Conservation (phyloP, 2,113 vertebrate species). For the Daphoenositta chrysoptera region DNA sequence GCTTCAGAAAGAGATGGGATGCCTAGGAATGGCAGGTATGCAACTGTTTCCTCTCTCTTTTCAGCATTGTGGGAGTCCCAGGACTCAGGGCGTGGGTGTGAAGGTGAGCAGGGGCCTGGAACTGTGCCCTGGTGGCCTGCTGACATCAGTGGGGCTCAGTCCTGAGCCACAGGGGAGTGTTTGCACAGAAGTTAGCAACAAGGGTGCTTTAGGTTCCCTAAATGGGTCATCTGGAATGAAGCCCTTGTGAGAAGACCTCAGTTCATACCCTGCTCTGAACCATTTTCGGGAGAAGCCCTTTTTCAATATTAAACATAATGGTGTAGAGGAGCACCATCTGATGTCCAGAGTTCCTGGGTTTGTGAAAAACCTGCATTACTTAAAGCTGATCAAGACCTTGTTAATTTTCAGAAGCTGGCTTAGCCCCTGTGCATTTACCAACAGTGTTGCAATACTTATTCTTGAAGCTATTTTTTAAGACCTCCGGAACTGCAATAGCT, state of each 20-base stretch:
- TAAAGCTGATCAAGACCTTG: neutral
- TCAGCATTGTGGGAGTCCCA: neutral
- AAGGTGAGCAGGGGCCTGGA: neutral
- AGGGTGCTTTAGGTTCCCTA: neutral
- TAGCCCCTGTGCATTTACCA: neutral
- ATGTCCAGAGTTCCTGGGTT: neutral
- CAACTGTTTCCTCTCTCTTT: neutral
- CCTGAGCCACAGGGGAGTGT: neutral
- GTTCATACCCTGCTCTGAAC: neutral
- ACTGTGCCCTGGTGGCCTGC: accelerated
- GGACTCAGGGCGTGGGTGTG: neutral
- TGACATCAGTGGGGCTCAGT: neutral
- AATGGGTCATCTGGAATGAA: neutral
- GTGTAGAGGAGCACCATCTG: neutral
- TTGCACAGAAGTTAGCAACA: neutral
- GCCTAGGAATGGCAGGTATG: constrained; percentile 20
- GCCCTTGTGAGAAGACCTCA: neutral
- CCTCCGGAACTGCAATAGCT: neutral
- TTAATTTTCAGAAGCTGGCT: neutral
- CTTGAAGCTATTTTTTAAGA: neutral
- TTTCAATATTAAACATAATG: neutral
- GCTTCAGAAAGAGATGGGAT: neutral
- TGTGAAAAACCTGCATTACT: neutral
- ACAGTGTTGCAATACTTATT: neutral
- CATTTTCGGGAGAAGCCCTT: neutral